Evolutionary conservation across 1,140 invertebrate genomes (phyloP), one percentile per base, ranked within the genome.

Genomic region (Aricia agestis): DNA sequence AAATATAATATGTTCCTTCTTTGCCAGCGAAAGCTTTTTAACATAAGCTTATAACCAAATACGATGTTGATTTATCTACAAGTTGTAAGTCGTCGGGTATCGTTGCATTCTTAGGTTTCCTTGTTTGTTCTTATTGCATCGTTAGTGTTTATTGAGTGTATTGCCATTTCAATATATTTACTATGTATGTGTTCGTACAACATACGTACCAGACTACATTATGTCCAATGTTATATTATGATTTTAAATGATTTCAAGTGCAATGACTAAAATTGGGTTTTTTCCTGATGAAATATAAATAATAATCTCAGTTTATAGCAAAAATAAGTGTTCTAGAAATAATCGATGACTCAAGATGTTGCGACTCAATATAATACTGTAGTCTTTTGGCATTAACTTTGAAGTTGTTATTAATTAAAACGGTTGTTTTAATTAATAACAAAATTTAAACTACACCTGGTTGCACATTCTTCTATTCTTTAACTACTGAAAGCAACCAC

Each of bases 71-170:
- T 9, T 25, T 18, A 63, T 63, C 59, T 63, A 63, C 1, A 25
- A 11, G 31, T 19, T 63, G 18, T 63, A 19, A 0, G 1, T 25
- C 18, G 10, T 63, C 59, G 17, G 6, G 1, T 9, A 7, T 10
- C 9, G 59, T 63, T 63, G 59, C 59, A 63, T 63, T 63, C 59
- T 63, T 63, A 63, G 59, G 59, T 63, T 63, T 63, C 59, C 59
- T 63, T 63, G 59, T 63, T 63, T 63, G 59, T 63, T 63, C 18
- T 63, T 63, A 63, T 63, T 63, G 59, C 59, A 63, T 63, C 59
- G 59, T 63, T 63, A 63, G 59, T 63, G 59, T 63, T 63, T 63
- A 63, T 63, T 63, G 59, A 63, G 59, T 63, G 18, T 63, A 63
- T 63, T 63, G 59, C 59, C 59, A 63, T 63, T 63, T 63, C 59